These are phyloP conservation scores for Poecile atricapillus DNA, from an alignment of 2,113 vertebrate species.

Conservation along the genomic window DNA sequence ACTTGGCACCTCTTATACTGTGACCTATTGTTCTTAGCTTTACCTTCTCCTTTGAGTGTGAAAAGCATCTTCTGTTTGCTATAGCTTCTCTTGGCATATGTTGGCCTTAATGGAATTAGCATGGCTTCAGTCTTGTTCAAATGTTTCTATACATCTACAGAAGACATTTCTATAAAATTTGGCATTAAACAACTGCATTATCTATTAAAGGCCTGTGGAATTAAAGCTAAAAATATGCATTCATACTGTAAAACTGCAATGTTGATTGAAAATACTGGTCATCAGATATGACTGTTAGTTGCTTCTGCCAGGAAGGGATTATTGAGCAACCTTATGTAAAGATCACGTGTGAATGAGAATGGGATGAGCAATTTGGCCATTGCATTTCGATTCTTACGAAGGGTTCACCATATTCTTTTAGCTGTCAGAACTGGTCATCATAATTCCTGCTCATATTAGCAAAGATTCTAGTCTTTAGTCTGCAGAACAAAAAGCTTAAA, in stretches of 20 bases:
- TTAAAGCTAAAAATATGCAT: not conserved
- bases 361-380: conserved; percentile 1
- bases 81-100: not conserved
- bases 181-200: not conserved
- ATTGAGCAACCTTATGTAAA: not conserved
- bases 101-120: not conserved
- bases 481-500: not conserved
- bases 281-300: not conserved
- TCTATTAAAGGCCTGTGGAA: not conserved
- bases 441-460: not conserved
- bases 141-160: not conserved
- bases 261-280: not conserved
- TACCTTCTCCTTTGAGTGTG: not conserved
- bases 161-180: not conserved
- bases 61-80: conserved; percentile 23
- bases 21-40: conserved; percentile 49
- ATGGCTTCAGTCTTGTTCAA: not conserved
- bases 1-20: not conserved
- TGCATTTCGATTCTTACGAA: not conserved
- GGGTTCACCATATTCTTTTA: not conserved
- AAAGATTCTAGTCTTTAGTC: not conserved
- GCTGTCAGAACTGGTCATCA: not conserved
- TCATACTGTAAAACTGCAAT: not conserved
- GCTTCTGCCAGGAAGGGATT: not conserved
- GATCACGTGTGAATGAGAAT: not conserved